These are phyloP conservation scores for Rhabdomys pumilio DNA, from an alignment of 2,797 vertebrate genomes.

Conservation along the genomic window DNA sequence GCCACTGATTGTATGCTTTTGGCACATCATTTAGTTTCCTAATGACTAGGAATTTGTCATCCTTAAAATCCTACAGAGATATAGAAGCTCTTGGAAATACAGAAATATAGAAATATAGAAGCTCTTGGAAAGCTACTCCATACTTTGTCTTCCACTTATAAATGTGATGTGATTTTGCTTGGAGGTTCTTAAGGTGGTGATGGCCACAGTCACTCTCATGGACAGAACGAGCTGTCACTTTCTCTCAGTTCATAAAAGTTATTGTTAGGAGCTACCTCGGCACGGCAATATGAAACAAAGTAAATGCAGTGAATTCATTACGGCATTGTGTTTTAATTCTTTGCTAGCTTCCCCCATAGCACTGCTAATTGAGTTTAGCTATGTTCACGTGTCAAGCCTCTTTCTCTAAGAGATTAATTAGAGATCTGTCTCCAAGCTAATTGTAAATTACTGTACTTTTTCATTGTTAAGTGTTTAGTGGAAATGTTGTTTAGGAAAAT, in stretches of 20 bases:
- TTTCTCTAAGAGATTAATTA: constrained; percentile 76
- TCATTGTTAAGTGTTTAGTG: constrained; percentile 35
- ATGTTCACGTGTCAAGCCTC: constrained; percentile 55
- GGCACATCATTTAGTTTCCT: constrained; percentile 8
- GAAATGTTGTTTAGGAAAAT: constrained; percentile 71
- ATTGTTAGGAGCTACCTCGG: constrained; percentile 30
- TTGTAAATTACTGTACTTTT: constrained; percentile 67
- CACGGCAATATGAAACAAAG: constrained; percentile 60
- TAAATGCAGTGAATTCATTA: constrained; percentile 69
- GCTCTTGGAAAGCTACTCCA: not conserved
- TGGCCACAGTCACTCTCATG: not conserved
- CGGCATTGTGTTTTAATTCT: constrained; percentile 63
- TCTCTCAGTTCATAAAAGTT: constrained; percentile 11
- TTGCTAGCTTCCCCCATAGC: constrained; percentile 62
- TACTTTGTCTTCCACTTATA: constrained; percentile 58
- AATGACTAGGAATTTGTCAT: constrained; percentile 38
- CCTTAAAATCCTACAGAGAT: constrained; percentile 30
- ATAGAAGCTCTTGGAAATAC: constrained; percentile 19
- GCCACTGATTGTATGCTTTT: not conserved
- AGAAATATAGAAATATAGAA: not conserved
- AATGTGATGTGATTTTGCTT: constrained; percentile 41
- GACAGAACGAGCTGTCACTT: not conserved
- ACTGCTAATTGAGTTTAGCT: constrained; percentile 76
- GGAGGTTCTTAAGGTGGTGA: constrained; percentile 29
- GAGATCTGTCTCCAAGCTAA: constrained; percentile 61